These are phyloP conservation scores for Malaclemys terrapin DNA, from an alignment of 2,113 vertebrate genomes.

Conservation along the genomic window DNA sequence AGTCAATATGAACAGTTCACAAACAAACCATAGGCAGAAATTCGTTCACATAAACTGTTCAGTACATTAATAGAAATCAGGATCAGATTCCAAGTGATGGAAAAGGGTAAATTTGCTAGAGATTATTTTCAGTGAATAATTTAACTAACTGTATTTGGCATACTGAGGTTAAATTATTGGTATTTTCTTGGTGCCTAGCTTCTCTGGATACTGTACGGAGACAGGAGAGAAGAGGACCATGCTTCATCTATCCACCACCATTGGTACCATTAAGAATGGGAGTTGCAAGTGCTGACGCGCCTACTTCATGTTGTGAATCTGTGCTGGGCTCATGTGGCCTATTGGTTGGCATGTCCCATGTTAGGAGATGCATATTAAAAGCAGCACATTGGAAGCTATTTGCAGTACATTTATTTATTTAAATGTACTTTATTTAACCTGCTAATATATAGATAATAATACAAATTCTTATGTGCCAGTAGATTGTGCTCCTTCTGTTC, in stretches of 20 bases:
- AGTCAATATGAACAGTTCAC: background rate
- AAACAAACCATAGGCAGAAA: background rate
- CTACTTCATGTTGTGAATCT: background rate
- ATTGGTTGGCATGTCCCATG: background rate
- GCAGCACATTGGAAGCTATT: background rate
- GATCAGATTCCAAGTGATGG: background rate
- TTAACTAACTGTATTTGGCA: background rate
- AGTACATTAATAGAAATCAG: background rate
- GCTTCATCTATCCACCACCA: background rate
- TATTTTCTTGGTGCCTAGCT: background rate
- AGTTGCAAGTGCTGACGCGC: background rate
- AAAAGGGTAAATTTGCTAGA: background rate
- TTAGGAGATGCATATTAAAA: background rate
- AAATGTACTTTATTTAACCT: background rate
- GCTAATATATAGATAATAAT: rapidly evolving
- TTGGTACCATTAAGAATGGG: background rate
- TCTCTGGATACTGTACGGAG: background rate
- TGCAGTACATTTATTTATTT: background rate
- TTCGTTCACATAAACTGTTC: background rate
- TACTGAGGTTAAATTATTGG: background rate
- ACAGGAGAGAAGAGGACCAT: background rate
- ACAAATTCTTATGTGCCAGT: background rate
- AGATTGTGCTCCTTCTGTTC: background rate
- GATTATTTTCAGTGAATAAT: background rate
- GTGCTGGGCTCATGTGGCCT: background rate